Base-by-base conservation (phyloP, 2,888 invertebrate genomes). In the Anthrax anthrax region DNA sequence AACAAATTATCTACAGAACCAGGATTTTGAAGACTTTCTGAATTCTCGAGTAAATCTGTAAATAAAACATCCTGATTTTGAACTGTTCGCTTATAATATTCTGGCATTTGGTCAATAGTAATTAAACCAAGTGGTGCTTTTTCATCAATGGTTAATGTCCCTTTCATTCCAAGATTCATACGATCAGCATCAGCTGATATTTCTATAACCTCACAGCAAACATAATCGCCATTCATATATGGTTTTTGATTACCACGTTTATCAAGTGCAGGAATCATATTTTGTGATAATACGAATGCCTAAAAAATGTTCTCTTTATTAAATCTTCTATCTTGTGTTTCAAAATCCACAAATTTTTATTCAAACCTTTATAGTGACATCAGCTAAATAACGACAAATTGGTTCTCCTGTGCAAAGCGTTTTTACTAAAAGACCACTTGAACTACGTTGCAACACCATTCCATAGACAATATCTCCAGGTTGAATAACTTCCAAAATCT, bases 171-270 rank as follows among this genome's bases (percentile, higher is more conserved):
- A 66, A 85, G 79, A 58, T 84, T 81, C 72, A 90, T 79, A 73
- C 88, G 88, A 71, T 88, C 87, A 46, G 84, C 81, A 66, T 88
- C 87, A 41, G 84, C 81, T 64, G 84, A 84, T 52, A 87, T 82
- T 74, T 86, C 87, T 59, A 88, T 75, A 44, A 89, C 83, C 74
- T 88, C 88, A 68, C 88, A 88, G 75, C 88, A 84, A 49, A 90
- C 81, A 58, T 81, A 80, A 72, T 89, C 88, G 73, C 84, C 84
- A 70, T 78, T 77, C 69, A 81, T 77, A 74, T 83, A 87, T 70
- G 76, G 76, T 66, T 84, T 80, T 52, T 81, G 75, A 65, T 80
- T 81, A 66, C 81, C 81, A 60, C 77, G 78, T 74, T 84, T 84
- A 75, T 86, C 86, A 63, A 82, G 75, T 41, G 84, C 84, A 14